A percentile compares a stretch with the other conserved stretches of the same genome.
phyloP scores from a whole-genome alignment of 2,888 invertebrate genomes.

The Neria commutata region DNA sequence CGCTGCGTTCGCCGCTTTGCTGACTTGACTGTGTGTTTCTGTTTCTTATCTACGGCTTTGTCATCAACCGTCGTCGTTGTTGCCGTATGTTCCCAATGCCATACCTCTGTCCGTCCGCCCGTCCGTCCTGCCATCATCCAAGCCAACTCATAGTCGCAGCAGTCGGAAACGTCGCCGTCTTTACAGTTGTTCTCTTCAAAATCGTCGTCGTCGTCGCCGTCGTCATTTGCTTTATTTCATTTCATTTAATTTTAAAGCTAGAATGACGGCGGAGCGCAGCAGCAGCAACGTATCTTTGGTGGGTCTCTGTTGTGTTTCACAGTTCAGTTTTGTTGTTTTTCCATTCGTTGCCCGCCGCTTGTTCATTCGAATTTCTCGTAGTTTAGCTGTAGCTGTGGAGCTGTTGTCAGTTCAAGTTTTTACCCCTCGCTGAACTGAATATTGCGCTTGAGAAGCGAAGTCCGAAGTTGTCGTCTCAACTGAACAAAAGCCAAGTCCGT shows the following conservation, averaged over 20 bases:
- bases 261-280: too few relatives aligned
- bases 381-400: not conserved
- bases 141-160: too few relatives aligned
- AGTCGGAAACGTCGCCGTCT: too few relatives aligned
- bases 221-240: conserved; percentile 24
- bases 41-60: conserved; percentile 53
- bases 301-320: too few relatives aligned
- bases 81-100: conserved; percentile 17
- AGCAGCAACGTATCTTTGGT: too few relatives aligned
- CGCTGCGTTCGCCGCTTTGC: too few relatives aligned
- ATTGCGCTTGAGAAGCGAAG: too few relatives aligned
- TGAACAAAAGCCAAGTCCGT: too few relatives aligned
- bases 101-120: conserved; percentile 5
- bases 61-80: conserved; percentile 42
- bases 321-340: not conserved
- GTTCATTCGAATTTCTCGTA: not conserved
- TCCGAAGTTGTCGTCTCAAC: too few relatives aligned
- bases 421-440: not conserved
- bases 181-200: too few relatives aligned
- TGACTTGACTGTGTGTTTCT: conserved; percentile 38
- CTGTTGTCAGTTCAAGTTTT: conserved; percentile 1
- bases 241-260: conserved; percentile 20
- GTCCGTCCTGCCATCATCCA: too few relatives aligned
- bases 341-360: not conserved
- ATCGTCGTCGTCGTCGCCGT: conserved; percentile 11